A percentile compares a stretch with the other conserved stretches of the same genome.
Conservation (phyloP, 2,888 invertebrate species). For the Drepanosiphum platanoidis region DNA sequence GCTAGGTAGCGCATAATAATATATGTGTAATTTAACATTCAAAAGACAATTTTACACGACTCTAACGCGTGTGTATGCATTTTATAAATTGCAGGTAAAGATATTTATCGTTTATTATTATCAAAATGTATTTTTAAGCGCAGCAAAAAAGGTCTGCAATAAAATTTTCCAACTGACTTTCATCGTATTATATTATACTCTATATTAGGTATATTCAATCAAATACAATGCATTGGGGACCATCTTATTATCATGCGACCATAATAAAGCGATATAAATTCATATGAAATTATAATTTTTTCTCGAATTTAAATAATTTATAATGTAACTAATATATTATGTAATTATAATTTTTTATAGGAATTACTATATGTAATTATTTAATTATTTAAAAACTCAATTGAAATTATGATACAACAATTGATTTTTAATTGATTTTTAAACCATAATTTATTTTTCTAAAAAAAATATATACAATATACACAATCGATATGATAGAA, state of each 20-base stretch:
- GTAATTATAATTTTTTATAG: not conserved
- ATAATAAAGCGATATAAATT: not conserved
- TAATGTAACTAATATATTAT: no score
- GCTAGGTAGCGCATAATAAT: no score
- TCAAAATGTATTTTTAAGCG: not conserved
- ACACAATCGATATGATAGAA: no score
- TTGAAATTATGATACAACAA: no score
- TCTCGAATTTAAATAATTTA: no score
- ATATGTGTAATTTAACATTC: no score
- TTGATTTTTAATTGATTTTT: no score
- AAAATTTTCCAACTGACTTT: not conserved
- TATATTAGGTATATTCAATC: not conserved
- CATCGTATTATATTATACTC: not conserved
- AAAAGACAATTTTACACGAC: conserved; percentile 15
- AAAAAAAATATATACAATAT: no score
- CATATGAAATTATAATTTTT: not conserved
- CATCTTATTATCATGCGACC: not conserved
- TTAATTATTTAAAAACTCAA: not conserved
- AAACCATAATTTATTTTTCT: no score
- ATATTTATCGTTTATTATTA: not conserved
- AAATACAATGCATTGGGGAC: not conserved
- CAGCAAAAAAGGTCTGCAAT: not conserved
- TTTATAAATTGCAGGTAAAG: not conserved
- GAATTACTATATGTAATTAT: not conserved
- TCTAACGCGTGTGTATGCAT: conserved; percentile 1